Conservation (phyloP, 1,140 invertebrate species). For the Drosophila suzukii region DNA sequence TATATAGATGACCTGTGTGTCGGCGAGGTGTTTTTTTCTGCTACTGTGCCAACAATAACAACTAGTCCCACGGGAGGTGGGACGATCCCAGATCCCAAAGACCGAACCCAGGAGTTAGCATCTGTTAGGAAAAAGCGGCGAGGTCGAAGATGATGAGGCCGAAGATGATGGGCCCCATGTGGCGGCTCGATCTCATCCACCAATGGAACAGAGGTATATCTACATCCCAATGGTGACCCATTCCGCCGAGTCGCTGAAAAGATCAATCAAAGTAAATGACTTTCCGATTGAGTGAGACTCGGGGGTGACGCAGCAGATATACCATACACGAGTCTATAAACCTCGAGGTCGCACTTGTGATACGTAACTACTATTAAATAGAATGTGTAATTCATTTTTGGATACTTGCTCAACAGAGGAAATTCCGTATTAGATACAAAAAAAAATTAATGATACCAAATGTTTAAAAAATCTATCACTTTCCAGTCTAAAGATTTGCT, state of each 20-base stretch:
- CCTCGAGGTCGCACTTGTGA: background rate
- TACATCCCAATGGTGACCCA: background rate
- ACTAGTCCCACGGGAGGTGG: constrained; percentile 59
- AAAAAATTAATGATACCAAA: no score
- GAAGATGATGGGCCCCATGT: constrained; percentile 53
- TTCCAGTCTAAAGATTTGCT: no score
- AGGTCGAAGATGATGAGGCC: constrained; percentile 27
- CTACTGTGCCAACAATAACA: constrained; percentile 65
- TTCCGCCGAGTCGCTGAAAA: constrained; percentile 34
- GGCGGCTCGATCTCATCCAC: constrained; percentile 49
- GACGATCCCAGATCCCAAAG: constrained; percentile 34
- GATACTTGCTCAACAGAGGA: no score
- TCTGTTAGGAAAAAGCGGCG: constrained; percentile 30
- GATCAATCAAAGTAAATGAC: constrained; percentile 62
- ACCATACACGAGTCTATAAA: background rate
- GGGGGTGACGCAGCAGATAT: constrained; percentile 10
- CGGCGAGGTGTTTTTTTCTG: constrained; percentile 44
- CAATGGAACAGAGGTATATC: background rate
- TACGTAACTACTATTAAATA: background rate
- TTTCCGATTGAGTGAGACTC: constrained; percentile 8
- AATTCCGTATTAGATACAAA: no score
- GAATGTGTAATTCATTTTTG: no score
- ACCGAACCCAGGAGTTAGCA: constrained; percentile 34
- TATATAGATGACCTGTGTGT: constrained; percentile 63
- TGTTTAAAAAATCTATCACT: no score